Conservation (phyloP, 2,888 invertebrate species). For the Cantharis lateralis region DNA sequence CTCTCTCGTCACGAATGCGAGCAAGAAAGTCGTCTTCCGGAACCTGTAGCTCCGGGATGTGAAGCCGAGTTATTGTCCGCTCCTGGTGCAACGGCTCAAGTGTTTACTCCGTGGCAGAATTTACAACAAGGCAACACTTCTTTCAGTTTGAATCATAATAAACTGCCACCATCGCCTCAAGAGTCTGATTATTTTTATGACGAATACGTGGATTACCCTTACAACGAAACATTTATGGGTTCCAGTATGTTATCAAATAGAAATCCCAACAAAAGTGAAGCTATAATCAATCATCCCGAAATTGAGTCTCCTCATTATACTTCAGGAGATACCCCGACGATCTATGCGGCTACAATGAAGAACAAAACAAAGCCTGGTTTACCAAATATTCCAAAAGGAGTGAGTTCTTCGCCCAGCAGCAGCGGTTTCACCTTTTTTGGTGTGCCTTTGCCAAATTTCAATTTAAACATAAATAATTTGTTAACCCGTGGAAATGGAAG, state of each 20-base stretch:
- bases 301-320: constrained; percentile 55
- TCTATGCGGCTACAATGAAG: constrained; percentile 60
- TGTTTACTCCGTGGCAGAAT: constrained; percentile 63
- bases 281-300: constrained; percentile 22
- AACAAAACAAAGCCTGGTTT: constrained; percentile 39
- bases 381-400: constrained; percentile 46
- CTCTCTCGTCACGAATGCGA: constrained; percentile 72
- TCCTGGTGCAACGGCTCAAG: constrained; percentile 61
- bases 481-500: constrained; percentile 51
- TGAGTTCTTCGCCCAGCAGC: constrained; percentile 57
- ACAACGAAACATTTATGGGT: constrained; percentile 62
- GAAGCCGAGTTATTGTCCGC: constrained; percentile 65
- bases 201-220: constrained; percentile 79
- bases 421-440: constrained; percentile 84
- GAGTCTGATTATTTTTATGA: constrained; percentile 84
- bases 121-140: constrained; percentile 57
- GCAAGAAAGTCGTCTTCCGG: constrained; percentile 54
- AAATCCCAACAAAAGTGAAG: constrained; percentile 39
- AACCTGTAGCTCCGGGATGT: constrained; percentile 68
- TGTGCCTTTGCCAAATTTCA: constrained; percentile 75
- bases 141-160: constrained; percentile 57
- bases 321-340: constrained; percentile 64
- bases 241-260: constrained; percentile 35
- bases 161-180: constrained; percentile 67
- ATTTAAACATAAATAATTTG: constrained; percentile 72